Evolutionary conservation across 2,797 vertebrate genomes (phyloP).

Genomic region (Eulemur albifrons): DNA sequence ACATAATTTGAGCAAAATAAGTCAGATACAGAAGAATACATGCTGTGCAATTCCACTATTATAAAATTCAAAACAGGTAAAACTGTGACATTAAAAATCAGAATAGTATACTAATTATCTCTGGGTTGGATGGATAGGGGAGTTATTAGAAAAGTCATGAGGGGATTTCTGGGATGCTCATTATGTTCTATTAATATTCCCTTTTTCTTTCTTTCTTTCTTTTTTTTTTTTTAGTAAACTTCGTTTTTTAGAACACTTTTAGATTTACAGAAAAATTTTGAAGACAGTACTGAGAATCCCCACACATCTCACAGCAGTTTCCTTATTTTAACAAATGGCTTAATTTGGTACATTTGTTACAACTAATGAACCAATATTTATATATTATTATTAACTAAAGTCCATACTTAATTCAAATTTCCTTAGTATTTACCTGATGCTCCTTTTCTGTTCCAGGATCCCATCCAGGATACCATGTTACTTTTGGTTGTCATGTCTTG

Average conservation of each 20-base stretch:
- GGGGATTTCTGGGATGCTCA: not conserved
- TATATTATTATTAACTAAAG: not conserved
- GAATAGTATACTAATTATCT: not conserved
- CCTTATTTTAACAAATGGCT: not conserved
- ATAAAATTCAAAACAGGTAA: not conserved
- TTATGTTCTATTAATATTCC: not conserved
- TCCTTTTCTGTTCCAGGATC: not conserved
- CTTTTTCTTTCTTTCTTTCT: not conserved
- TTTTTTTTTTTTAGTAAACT: not conserved
- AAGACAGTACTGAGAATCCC: not conserved
- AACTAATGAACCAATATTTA: not conserved
- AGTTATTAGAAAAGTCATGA: not conserved
- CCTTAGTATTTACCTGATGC: not conserved
- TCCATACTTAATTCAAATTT: not conserved
- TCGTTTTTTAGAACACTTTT: not conserved
- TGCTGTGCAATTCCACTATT: not conserved
- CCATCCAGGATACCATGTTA: not conserved
- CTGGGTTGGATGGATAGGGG: not conserved
- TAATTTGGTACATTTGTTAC: not conserved
- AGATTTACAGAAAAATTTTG: not conserved
- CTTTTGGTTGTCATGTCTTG: not conserved
- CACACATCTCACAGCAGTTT: not conserved
- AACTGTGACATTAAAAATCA: not conserved
- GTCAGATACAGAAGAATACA: not conserved
- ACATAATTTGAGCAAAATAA: not conserved